Base-by-base conservation (phyloP, 2,888 invertebrate species). In the Phortica magna region DNA sequence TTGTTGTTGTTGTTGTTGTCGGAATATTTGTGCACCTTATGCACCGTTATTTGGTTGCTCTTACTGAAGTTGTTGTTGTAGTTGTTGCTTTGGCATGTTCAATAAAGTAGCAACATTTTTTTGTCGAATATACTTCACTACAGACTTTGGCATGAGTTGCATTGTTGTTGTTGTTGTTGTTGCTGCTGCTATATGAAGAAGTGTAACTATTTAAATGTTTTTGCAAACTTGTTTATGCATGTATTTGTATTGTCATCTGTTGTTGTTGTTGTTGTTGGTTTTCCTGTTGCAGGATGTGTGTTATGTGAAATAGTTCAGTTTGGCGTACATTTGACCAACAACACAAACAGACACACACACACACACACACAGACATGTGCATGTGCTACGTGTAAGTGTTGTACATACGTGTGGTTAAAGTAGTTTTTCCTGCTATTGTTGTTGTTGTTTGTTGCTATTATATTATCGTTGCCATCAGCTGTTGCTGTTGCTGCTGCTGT, bases 201-300 rank as follows among this genome's bases (percentile, higher is more conserved):
- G 57, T 77, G 65, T 78, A 83, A 79, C 81, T 83, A 84, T 84
- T 85, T 84, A 82, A 85, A 85, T 83, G 83, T 82, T 83, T 71
- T 79, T 76, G 77, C 64, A 76, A 77, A 80, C 71, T 48, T 74
- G 17, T 74, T 78, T 73, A 31, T 72, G 70, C 57, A 72, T 70
- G 72, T 75, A 75, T 77, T 77, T 79, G 75, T 67, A 76, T 73
- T 64, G 68, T 67, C 14, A 57, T 61, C 53, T 42, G 53, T 68
- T 22, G 76, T 71, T 73, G 74, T 64, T 75, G 61, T 14, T 48
- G 12, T 7, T 70, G 70, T 72, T 71, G 78, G 82, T 79, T 78
- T 82, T 86, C 85, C 87, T 80, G 84, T 76, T 83, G 83, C 86
- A 83, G 86, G 85, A 86, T 83, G 83, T 83, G 83, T 85, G 83